phyloP scores from a whole-genome alignment of 2,888 invertebrate genomes.

The Mesorhabditis sp. region DNA sequence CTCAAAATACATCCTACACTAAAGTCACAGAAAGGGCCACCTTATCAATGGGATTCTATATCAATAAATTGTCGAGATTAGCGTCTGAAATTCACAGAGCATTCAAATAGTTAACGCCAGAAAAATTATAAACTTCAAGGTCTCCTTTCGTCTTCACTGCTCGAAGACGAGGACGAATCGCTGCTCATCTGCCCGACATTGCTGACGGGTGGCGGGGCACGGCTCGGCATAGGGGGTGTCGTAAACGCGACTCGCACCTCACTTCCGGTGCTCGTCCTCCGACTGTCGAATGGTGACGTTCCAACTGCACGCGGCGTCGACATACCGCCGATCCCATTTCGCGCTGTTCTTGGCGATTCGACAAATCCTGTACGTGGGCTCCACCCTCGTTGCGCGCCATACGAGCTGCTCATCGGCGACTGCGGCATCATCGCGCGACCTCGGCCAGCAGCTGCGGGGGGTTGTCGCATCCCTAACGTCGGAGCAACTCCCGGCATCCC shows the following conservation, averaged over 20 bases:
- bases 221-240: not conserved
- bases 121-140: conserved; percentile 10
- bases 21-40: too few relatives aligned
- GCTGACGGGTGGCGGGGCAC: conserved; percentile 8
- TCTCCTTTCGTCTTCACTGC: conserved; percentile 38
- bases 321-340: not conserved
- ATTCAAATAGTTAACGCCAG: too few relatives aligned
- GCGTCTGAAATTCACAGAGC: too few relatives aligned
- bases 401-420: not conserved
- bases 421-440: not conserved
- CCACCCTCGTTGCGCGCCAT: not conserved
- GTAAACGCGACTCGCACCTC: not conserved
- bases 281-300: conserved; percentile 2
- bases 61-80: too few relatives aligned
- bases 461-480: not conserved
- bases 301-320: not conserved
- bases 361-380: conserved; percentile 1
- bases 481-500: not conserved
- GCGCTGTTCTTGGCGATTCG: not conserved
- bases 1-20: too few relatives aligned
- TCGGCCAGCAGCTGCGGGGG: not conserved
- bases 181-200: conserved; percentile 43
- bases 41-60: too few relatives aligned
- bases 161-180: conserved; percentile 37
- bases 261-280: not conserved